Conservation (phyloP, 2,888 invertebrate species). For the Drosophila rubida region DNA sequence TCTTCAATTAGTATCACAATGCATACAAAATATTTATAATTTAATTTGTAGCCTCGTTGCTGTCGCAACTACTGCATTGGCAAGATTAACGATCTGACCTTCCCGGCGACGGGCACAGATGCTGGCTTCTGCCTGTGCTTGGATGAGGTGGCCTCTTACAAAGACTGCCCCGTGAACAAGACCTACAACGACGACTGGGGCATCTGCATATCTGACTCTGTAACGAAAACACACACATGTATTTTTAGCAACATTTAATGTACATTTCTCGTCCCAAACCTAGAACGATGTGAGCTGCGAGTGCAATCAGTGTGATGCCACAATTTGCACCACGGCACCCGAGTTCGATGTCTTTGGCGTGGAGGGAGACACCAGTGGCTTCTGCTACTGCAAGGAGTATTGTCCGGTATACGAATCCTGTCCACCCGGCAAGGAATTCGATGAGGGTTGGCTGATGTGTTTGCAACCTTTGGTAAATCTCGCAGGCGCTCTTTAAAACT, state of each 20-base stretch:
- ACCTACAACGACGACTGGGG: conserved; percentile 22
- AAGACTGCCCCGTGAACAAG: conserved; percentile 42
- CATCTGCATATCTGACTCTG: conserved; percentile 24
- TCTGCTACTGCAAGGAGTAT: conserved; percentile 64
- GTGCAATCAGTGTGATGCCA: conserved; percentile 43
- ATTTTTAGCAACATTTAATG: neutral
- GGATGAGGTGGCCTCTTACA: conserved; percentile 35
- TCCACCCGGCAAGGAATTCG: conserved; percentile 36
- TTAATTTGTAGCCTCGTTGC: conserved; percentile 63
- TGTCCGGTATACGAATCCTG: conserved; percentile 51
- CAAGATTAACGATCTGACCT: conserved; percentile 32
- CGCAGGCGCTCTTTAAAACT: neutral
- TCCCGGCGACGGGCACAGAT: conserved; percentile 46
- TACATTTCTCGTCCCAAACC: neutral
- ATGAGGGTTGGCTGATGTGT: conserved; percentile 32
- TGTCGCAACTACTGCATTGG: conserved; percentile 52
- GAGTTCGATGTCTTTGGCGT: conserved; percentile 36
- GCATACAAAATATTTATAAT: neutral
- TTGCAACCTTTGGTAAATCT: conserved; percentile 16
- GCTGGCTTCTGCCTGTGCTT: conserved; percentile 70
- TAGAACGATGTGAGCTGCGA: conserved; percentile 24
- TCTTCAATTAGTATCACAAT: no score
- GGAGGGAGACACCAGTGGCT: conserved; percentile 41
- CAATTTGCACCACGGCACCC: conserved; percentile 1
- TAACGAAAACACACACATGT: neutral